Conservation (phyloP, 2,797 vertebrate species). For the Thripadectes ignobilis region DNA sequence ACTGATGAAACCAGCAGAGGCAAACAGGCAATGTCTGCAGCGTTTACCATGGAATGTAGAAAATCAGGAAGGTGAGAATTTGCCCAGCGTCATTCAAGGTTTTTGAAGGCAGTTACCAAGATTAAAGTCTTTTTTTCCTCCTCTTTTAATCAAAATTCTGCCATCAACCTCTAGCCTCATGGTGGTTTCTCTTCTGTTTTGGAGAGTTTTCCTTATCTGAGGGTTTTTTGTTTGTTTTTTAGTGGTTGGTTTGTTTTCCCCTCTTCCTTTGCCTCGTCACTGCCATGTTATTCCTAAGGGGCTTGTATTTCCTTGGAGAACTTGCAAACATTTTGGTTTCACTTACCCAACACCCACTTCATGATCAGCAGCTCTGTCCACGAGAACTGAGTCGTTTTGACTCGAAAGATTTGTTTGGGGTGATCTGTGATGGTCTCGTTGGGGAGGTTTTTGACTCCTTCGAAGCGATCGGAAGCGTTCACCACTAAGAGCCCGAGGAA, state of each 20-base stretch:
- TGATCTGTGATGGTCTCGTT: constrained; percentile 96
- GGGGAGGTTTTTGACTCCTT: constrained; percentile 94
- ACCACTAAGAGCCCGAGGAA: constrained; percentile 91
- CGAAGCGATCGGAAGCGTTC: constrained; percentile 94
- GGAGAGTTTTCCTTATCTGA: background rate
- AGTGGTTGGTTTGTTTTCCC: no score
- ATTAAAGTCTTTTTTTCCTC: background rate
- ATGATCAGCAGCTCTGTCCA: constrained; percentile 98
- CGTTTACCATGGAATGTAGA: background rate
- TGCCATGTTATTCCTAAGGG: background rate
- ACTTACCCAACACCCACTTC: constrained; percentile 97
- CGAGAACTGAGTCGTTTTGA: constrained; percentile 97
- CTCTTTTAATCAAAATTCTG: background rate
- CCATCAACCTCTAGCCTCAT: background rate
- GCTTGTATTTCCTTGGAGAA: background rate
- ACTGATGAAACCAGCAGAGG: background rate
- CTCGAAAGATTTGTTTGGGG: constrained; percentile 92
- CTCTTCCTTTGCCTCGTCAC: background rate
- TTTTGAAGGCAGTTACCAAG: background rate
- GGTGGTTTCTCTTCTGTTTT: background rate
- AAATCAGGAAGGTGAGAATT: background rate
- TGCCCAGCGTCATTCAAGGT: background rate
- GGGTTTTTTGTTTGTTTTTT: background rate
- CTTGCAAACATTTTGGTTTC: background rate
- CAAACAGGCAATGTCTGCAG: background rate